phyloP scores from a whole-genome alignment of 2,113 vertebrate species.

The Xenotilapia longispinis region DNA sequence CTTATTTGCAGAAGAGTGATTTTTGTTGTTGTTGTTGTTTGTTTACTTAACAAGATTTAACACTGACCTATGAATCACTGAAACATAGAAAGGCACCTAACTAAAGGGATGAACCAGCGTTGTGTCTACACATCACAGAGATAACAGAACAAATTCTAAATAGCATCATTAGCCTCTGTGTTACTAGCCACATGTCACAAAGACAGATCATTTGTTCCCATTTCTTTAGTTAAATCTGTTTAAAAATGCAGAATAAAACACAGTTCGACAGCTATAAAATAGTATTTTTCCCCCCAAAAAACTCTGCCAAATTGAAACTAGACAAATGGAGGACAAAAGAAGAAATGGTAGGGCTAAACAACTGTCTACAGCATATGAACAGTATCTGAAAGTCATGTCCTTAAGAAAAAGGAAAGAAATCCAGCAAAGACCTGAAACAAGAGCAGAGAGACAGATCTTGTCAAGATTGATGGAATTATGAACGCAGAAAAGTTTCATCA shows the following conservation, averaged over 20 bases:
- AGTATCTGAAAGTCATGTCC: background rate
- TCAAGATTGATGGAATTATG: background rate
- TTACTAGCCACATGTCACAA: background rate
- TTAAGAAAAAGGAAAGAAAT: background rate
- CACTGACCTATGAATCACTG: background rate
- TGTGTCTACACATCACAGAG: background rate
- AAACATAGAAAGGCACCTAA: background rate
- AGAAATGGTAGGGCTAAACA: background rate
- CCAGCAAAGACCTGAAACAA: background rate
- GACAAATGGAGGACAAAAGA: background rate
- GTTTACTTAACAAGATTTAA: background rate
- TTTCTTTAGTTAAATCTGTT: background rate
- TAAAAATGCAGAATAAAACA: background rate
- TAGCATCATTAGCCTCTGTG: background rate
- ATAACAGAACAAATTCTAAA: background rate
- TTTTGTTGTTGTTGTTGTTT: background rate
- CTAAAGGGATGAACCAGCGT: background rate
- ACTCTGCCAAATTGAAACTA: background rate
- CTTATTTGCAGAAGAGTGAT: background rate
- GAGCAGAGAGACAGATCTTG: background rate
- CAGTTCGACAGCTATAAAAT: background rate
- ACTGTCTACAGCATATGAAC: background rate
- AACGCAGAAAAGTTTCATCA: background rate
- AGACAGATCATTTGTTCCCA: background rate
- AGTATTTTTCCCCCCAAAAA: fast-evolving